Evolutionary conservation across 2,888 invertebrate genomes (phyloP), one percentile per base, ranked within the genome.

Genomic region (Cacoxenus indagator): DNA sequence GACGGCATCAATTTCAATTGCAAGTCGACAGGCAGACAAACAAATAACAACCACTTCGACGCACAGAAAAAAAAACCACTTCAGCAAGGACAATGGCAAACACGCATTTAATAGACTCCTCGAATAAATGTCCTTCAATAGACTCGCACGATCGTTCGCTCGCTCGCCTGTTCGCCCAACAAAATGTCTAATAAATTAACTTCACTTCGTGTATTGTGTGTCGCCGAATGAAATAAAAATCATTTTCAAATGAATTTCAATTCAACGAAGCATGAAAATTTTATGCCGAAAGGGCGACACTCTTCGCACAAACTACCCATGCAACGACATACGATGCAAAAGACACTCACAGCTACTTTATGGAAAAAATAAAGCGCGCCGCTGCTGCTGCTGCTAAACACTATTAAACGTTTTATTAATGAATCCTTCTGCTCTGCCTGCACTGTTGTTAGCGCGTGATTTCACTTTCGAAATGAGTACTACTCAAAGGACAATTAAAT

Each of bases 221-320:
- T 82, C 84, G 83, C 75, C 72, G 9, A 57, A 29, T 78, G 76
- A 76, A 76, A 77, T 82, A 81, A 78, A 79, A 78, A 85, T 81
- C 81, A 85, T 85, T 86, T 82, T 81, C 79, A 86, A 86, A 86
- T 86, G 83, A 86, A 86, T 87, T 86, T 85, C 83, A 78, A 83
- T 81, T 78, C 87, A 87, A 83, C 84, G 84, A 85, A 84, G 87
- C 88, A 84, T 88, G 83, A 87, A 87, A 84, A 85, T 84, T 80
- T 76, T 84, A 83, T 75, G 84, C 84, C 81, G 76, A 64, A 69
- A 66, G 73, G 54, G 66, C 70, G 24, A 54, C 11, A 43, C 54
- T 45, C 51, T 46, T 31, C 45, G 9, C 48, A 37, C 27, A 59
- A 11, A 26, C 54, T n/a, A 62, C 45, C 29, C 65, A 24, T 51